These are phyloP conservation scores for Nothura maculosa DNA, from an alignment of 2,797 vertebrate species.

Conservation along the genomic window DNA sequence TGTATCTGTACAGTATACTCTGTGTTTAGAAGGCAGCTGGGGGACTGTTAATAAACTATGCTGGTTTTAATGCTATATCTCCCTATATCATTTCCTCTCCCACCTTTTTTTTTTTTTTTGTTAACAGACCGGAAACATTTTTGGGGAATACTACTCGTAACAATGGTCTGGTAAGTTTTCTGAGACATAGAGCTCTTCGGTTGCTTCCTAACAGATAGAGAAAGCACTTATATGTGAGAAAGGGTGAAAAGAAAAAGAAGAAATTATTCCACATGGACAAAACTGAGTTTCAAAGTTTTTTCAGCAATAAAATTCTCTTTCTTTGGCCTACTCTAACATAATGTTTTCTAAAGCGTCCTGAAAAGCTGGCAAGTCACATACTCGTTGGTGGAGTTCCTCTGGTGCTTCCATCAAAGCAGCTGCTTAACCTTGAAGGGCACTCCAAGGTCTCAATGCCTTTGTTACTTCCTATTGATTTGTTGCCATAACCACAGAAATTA, in stretches of 20 bases:
- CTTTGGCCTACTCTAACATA: neutral
- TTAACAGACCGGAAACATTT: neutral
- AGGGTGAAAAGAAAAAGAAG: neutral
- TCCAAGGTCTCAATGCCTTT: neutral
- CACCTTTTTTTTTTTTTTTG: neutral
- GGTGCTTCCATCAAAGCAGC: neutral
- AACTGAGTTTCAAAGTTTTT: neutral
- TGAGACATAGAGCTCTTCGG: neutral
- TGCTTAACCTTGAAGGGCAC: neutral
- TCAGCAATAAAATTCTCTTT: neutral
- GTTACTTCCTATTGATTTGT: neutral
- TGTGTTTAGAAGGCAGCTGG: neutral
- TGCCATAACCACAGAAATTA: neutral
- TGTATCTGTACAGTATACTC: neutral
- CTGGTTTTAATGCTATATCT: neutral
- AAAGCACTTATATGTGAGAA: neutral
- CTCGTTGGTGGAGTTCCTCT: neutral
- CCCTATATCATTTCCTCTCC: neutral
- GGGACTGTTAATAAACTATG: neutral
- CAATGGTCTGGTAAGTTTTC: neutral
- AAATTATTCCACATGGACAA: neutral
- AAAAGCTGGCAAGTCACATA: neutral
- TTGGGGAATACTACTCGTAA: neutral
- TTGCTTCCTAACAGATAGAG: neutral
- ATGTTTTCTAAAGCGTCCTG: neutral